Evolutionary conservation across 2,113 vertebrate genomes (phyloP).

Genomic region (Nannospalax galili): DNA sequence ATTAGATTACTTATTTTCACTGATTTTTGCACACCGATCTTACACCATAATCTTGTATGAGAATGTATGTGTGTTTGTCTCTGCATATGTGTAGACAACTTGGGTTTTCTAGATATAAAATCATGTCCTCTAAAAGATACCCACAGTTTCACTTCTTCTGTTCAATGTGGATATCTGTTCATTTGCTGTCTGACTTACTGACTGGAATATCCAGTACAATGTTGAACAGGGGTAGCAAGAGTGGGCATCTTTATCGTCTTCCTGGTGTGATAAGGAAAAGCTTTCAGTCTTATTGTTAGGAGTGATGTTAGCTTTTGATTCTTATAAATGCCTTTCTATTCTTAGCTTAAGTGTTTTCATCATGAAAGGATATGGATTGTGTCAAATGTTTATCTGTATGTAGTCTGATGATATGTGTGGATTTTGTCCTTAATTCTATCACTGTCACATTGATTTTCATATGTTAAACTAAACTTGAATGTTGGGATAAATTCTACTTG

Average conservation of each 20-base stretch:
- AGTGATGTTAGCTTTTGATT: neutral
- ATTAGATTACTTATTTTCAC: neutral
- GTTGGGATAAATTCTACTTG: neutral
- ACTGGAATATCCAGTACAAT: neutral
- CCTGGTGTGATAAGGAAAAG: neutral
- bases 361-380: neutral
- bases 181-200: neutral
- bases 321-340: neutral
- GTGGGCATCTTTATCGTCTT: neutral
- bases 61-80: too few species aligned
- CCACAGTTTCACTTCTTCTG: neutral
- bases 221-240: neutral
- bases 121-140: neutral
- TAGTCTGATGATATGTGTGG: neutral
- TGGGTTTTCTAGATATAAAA: neutral
- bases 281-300: neutral
- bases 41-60: neutral
- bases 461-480: neutral
- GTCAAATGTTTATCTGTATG: neutral
- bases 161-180: neutral
- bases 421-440: constrained; percentile 10
- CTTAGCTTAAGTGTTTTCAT: neutral
- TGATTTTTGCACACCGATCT: neutral
- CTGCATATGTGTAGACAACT: neutral
- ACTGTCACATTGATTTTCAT: neutral